Conservation (phyloP, 92 coral and sea anemone genomes). For the Virgularia gustaviana region DNA sequence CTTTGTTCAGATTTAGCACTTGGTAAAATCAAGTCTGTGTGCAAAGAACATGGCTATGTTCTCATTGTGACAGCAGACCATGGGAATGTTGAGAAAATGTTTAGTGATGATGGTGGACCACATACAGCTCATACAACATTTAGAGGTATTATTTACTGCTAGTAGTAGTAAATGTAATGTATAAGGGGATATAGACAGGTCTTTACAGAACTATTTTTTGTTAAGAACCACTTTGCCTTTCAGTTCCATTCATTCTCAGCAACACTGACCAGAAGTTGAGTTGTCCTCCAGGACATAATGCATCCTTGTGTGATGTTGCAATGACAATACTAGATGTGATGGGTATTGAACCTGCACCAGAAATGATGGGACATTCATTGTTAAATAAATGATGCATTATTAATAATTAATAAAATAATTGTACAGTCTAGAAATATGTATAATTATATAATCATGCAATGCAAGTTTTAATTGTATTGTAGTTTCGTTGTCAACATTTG, state of each 20-base stretch:
- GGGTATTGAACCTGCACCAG: constrained; percentile 73
- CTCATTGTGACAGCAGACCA: constrained; percentile 91
- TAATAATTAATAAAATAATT: not conserved
- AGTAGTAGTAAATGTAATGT: not conserved
- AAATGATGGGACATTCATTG: constrained; percentile 87
- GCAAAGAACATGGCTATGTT: constrained; percentile 72
- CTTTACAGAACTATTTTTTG: not conserved
- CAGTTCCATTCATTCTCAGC: constrained; percentile 83
- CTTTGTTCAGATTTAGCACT: constrained; percentile 65
- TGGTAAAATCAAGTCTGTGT: constrained; percentile 69
- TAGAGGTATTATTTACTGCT: constrained; percentile 90
- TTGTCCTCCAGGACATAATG: constrained; percentile 69
- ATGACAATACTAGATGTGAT: constrained; percentile 85
- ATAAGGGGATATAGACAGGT: not conserved
- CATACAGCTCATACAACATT: constrained; percentile 95
- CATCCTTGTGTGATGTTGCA: constrained; percentile 98
- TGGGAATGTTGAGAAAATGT: constrained; percentile 94
- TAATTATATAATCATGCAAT: too few relatives aligned
- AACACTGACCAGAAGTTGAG: constrained; percentile 72
- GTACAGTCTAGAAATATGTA: too few relatives aligned
- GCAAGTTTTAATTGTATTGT: too few relatives aligned
- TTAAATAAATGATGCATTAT: constrained; percentile 24
- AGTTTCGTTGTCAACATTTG: too few relatives aligned
- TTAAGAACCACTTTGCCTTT: constrained; percentile 5
- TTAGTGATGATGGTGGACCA: constrained; percentile 80